Evolutionary conservation across 1,140 invertebrate genomes (phyloP).

Genomic region (Amyelois transitella): DNA sequence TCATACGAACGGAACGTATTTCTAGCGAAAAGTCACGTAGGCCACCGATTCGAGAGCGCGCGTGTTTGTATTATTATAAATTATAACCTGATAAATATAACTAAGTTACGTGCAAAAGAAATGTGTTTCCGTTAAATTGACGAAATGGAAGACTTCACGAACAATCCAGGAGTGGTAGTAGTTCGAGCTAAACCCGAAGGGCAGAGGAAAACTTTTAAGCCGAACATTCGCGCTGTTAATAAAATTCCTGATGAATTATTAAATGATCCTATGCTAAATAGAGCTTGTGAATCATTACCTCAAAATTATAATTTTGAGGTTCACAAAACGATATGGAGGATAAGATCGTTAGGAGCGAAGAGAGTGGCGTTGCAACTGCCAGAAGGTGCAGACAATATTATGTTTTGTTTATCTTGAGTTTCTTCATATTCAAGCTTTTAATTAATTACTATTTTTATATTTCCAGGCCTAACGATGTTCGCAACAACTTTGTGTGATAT

Average conservation of each 20-base stretch:
- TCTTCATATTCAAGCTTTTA: not conserved
- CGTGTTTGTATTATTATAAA: slow-evolving; percentile 54
- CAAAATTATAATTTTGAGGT: slow-evolving; percentile 99
- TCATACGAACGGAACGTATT: slow-evolving; percentile 21
- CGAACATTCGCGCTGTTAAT: slow-evolving; percentile 79
- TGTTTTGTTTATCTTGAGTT: not conserved
- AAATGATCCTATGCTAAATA: slow-evolving; percentile 84
- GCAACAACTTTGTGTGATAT: slow-evolving; percentile 96
- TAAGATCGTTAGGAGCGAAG: slow-evolving; percentile 86
- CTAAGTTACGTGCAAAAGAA: not conserved
- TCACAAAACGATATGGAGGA: slow-evolving; percentile 98
- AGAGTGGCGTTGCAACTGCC: slow-evolving; percentile 97
- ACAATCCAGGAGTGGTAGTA: slow-evolving; percentile 74
- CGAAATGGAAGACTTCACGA: slow-evolving; percentile 49
- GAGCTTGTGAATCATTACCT: slow-evolving; percentile 85
- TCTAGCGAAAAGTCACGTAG: slow-evolving; percentile 64
- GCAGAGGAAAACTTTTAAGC: slow-evolving; percentile 86
- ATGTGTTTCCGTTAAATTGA: slow-evolving; percentile 10
- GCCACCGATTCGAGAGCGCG: slow-evolving; percentile 35
- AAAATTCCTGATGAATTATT: slow-evolving; percentile 90
- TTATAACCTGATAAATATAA: slow-evolving; percentile 27
- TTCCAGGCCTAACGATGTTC: slow-evolving; percentile 85
- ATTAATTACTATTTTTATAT: not conserved
- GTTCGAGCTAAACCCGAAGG: slow-evolving; percentile 84
- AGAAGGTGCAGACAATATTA: slow-evolving; percentile 80